Evolutionary conservation across 2,113 vertebrate species (phyloP), one percentile per base, ranked within the genome.

Genomic region (Esox niger): DNA sequence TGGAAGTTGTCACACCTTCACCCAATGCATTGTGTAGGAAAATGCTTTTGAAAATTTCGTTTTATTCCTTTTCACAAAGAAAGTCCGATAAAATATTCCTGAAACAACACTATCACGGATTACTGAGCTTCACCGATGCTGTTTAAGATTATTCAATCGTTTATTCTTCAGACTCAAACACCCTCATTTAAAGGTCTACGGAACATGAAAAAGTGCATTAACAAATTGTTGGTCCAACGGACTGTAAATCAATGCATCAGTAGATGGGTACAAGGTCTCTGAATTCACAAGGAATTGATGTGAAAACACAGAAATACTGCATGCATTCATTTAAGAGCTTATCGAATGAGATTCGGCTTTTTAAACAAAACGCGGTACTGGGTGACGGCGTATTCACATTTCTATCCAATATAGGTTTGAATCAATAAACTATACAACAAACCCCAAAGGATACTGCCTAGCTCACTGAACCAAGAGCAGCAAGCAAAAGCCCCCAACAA

Each of bases 191-290:
- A 63, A 73, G 58, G 77, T 75, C 77, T 67, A n/a, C n/a, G 70
- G 64, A 64, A 80, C 69, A 66, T 66, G 75, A 35, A 70, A 81
- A 88, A 84, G 82, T 87, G 86, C 85, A 80, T 74, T 82, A 71
- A 74, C 65, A 75, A 80, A 82, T 66, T 75, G 79, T 88, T 87
- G 88, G 85, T 87, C 86, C 84, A 73, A 83, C 64, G 77, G 79
- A 85, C 79, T 74, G 74, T 66, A 75, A 64, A 75, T 33, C 57
- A 66, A 75, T 62, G 74, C 8, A 70, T 80, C 38, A 77, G 64
- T 75, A 72, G 61, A 47, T 73, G 70, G 78, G 61, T 68, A 68
- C 79, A 69, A 76, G 31, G 38, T 60, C 66, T 60, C 9, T n/a
- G 56, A 21, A 60, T 66, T 79, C 61, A 26, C 61, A 21, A 61